Percentiles rank a stretch among this genome's conserved stretches.
phyloP scores from a whole-genome alignment of 2,888 invertebrate genomes.

The Melanostoma mellinum region DNA sequence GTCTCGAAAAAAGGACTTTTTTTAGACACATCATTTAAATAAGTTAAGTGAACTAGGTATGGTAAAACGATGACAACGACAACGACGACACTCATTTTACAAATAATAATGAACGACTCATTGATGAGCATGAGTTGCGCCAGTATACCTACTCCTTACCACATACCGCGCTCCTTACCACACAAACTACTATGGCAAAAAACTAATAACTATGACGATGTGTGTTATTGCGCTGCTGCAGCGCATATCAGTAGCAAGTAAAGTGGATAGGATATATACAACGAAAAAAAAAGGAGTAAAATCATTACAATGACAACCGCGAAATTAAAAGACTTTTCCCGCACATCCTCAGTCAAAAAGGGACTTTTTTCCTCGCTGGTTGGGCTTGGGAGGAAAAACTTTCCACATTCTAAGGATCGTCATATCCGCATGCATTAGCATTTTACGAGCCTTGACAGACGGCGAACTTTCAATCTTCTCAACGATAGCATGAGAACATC shows the following conservation, averaged over 20 bases:
- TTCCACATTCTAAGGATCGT: conserved; percentile 47
- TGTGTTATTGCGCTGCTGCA: no score
- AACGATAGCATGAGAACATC: background rate
- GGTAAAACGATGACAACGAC: background rate
- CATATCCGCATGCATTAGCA: conserved; percentile 43
- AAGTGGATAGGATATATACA: background rate
- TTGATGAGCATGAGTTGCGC: conserved; percentile 27
- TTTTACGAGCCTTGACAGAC: conserved; percentile 30
- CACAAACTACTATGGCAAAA: conserved; percentile 14
- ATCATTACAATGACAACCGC: conserved; percentile 39
- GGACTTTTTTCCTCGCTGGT: background rate
- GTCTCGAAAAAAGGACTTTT: background rate
- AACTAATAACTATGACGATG: conserved; percentile 14
- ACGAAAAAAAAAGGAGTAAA: conserved; percentile 11
- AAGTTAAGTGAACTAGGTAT: no score
- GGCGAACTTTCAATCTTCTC: conserved; percentile 22
- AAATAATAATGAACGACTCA: conserved; percentile 36
- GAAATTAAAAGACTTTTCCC: conserved; percentile 48
- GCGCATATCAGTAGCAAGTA: no score
- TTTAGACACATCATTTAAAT: conserved; percentile 14
- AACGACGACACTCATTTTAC: conserved; percentile 10
- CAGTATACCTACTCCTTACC: background rate
- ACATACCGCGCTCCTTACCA: background rate
- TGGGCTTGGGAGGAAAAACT: conserved; percentile 7
- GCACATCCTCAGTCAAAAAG: background rate